A percentile compares a stretch with the other conserved stretches of the same genome.
phyloP scores from a whole-genome alignment of 2,888 invertebrate species.

The Plebejus argus region DNA sequence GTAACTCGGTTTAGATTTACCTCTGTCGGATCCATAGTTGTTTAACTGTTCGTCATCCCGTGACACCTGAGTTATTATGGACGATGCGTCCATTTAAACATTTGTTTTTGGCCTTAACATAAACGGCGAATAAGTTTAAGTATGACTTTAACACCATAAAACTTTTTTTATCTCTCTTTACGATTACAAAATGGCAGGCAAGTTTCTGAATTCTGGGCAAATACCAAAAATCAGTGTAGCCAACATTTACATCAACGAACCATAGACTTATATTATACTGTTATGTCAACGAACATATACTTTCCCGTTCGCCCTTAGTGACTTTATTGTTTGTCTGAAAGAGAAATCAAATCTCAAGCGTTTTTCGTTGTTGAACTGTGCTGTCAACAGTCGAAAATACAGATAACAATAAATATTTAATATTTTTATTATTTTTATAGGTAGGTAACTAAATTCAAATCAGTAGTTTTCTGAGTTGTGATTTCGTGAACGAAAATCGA shows the following conservation, averaged over 20 bases:
- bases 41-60: constrained; percentile 98
- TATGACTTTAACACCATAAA: constrained; percentile 80
- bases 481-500: too few relatives aligned
- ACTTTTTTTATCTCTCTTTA: constrained; percentile 81
- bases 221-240: constrained; percentile 68
- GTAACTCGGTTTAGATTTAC: constrained; percentile 83
- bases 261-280: too few relatives aligned
- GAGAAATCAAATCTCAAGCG: constrained; percentile 48
- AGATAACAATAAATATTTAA: neutral
- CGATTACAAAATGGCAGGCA: constrained; percentile 81
- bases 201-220: constrained; percentile 67
- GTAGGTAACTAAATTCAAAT: too few relatives aligned
- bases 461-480: too few relatives aligned
- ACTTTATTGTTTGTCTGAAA: constrained; percentile 29
- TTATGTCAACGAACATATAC: constrained; percentile 47
- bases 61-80: constrained; percentile 99
- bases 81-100: constrained; percentile 96
- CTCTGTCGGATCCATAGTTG: constrained; percentile 95
- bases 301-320: constrained; percentile 46
- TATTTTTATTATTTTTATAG: too few relatives aligned
- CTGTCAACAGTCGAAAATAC: constrained; percentile 60
- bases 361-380: constrained; percentile 48
- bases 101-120: constrained; percentile 77
- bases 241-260: constrained; percentile 59
- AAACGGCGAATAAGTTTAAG: constrained; percentile 76